A percentile compares a stretch with the other conserved stretches of the same genome.
Evolutionary conservation across 1,140 invertebrate genomes (phyloP).

Genomic region (Popillia japonica): DNA sequence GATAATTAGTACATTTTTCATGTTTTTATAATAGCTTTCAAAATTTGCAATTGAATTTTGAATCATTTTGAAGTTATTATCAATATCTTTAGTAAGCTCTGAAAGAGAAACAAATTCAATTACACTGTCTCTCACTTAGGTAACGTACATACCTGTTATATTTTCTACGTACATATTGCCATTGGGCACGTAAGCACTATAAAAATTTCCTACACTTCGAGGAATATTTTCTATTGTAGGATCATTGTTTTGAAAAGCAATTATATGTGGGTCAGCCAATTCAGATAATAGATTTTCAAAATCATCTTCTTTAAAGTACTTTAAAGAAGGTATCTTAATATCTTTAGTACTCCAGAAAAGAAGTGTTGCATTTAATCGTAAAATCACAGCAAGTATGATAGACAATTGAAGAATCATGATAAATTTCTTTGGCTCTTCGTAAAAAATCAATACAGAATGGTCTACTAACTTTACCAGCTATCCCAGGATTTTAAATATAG

Average conservation of each 20-base stretch:
- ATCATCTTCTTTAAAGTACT: constrained; percentile 50
- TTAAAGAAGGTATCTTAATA: constrained; percentile 50
- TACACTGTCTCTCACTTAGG: not conserved
- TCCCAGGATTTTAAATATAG: too few species aligned
- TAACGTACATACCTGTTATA: not conserved
- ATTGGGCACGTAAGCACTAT: constrained; percentile 39
- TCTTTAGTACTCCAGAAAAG: constrained; percentile 53
- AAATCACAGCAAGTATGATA: not conserved
- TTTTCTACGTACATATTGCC: constrained; percentile 36
- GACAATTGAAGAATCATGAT: not conserved
- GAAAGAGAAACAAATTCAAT: not conserved
- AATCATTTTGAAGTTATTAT: not conserved
- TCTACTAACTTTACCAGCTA: too few species aligned
- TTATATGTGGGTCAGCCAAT: constrained; percentile 31
- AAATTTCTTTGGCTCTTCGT: not conserved
- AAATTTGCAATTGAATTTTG: not conserved
- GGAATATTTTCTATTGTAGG: constrained; percentile 3
- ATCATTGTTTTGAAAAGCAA: constrained; percentile 9
- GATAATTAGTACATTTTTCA: constrained; percentile 1
- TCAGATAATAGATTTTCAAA: constrained; percentile 47
- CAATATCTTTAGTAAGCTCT: not conserved
- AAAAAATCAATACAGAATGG: not conserved
- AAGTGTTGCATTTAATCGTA: constrained; percentile 31
- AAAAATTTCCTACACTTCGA: constrained; percentile 46
- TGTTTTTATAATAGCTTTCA: not conserved